A percentile compares a stretch with the other conserved stretches of the same genome.
Conservation (phyloP, 2,797 vertebrate genomes). For the Sitta carolinensis region DNA sequence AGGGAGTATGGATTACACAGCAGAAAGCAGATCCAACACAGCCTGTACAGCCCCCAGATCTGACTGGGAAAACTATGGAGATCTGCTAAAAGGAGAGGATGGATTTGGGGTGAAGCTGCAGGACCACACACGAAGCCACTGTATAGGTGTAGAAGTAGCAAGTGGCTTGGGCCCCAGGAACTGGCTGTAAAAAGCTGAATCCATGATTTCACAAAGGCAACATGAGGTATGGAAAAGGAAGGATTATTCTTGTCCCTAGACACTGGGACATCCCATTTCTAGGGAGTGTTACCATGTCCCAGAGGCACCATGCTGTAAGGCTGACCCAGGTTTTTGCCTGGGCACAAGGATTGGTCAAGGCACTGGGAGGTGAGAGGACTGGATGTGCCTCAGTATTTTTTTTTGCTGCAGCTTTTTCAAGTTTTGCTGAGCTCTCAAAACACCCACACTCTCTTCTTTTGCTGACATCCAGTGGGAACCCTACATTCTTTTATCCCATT, state of each 20-base stretch:
- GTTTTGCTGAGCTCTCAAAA: background rate
- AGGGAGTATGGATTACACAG: background rate
- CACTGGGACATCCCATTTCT: background rate
- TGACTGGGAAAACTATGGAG: background rate
- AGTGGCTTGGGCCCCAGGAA: background rate
- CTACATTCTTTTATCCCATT: background rate
- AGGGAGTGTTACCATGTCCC: rapidly evolving
- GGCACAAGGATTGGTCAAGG: rapidly evolving
- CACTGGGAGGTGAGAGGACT: rapidly evolving
- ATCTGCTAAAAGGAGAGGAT: background rate
- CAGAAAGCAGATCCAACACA: background rate
- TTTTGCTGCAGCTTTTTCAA: background rate
- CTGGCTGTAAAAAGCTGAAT: background rate
- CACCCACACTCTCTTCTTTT: background rate
- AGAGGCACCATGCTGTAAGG: background rate
- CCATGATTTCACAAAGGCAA: background rate
- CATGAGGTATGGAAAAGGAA: background rate
- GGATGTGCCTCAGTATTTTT: background rate
- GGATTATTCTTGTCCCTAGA: background rate
- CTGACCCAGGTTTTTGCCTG: background rate
- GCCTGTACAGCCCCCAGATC: background rate
- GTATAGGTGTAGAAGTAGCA: rapidly evolving
- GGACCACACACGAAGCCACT: background rate
- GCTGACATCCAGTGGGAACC: background rate
- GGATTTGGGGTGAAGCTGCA: background rate